Evolutionary conservation across 2,113 vertebrate species (phyloP), one percentile per base, ranked within the genome.

Genomic region (Melanotaenia duboulayi): DNA sequence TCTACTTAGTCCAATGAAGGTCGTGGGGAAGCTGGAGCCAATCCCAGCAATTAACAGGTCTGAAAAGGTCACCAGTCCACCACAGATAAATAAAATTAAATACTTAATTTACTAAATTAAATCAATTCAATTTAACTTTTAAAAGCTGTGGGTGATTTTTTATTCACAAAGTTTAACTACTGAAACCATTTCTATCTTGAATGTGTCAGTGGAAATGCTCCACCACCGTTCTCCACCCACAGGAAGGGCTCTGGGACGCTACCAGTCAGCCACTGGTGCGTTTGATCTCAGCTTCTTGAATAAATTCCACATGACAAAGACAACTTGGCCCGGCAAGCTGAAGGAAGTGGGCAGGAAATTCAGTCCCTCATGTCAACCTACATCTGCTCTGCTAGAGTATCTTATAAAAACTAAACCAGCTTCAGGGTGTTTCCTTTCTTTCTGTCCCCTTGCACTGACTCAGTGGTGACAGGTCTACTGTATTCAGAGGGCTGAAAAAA

Each of bases 301-400:
- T 62, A 75, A 80, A 82, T 71, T 64, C 48, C 49, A 22, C 52
- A 70, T 52, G 73, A 85, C 80, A 78, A 80, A 84, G 74, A 76
- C 78, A 85, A 71, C 76, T 61, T 66, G 60, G 42, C 2, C 71
- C 69, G 17, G 52, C 63, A 54, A 73, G 78, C 67, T 67, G 82
- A 46, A 76, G 73, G 78, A 79, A 75, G 77, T 76, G 58, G 71
- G 44, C 54, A 59, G 61, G 80, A 73, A 87, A 84, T 61, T 24
- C 54, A 71, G 72, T 17, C 51, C 17, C n/a, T 57, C 50, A 48
- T 35, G 71, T 79, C 71, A 81, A 76, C 57, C 80, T 83, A 11
- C 66, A 72, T 66, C 40, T 80, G 35, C 56, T 77, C 28, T 58
- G 42, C 28, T n/a, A 10, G 14, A 82, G 19, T 13, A 46, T 46